These are phyloP conservation scores for Hemibagrus wyckioides DNA, from an alignment of 2,113 vertebrate species.

Conservation along the genomic window DNA sequence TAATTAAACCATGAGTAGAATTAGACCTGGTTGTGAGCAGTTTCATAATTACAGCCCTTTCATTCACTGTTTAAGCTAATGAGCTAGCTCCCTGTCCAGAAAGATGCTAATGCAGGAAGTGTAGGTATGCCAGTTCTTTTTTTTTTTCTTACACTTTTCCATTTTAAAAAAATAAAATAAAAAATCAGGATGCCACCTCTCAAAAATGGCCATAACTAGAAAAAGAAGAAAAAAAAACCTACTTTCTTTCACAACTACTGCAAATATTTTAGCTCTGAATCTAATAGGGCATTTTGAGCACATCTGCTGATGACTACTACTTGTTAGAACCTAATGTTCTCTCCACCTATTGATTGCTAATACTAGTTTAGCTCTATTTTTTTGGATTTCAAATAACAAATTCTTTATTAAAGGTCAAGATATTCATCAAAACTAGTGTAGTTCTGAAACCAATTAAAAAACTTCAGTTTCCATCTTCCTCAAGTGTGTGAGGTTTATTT, in stretches of 20 bases:
- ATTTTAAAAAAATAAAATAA: too few species aligned
- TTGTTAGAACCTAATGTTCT: neutral
- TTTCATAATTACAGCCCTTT: constrained; percentile 71
- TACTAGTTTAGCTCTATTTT: neutral
- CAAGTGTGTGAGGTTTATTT: constrained; percentile 37
- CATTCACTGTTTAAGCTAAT: constrained; percentile 70
- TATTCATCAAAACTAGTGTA: constrained; percentile 12
- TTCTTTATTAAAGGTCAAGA: constrained; percentile 19
- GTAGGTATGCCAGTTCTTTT: constrained; percentile 54
- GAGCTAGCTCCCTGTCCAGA: constrained; percentile 64
- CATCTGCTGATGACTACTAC: neutral
- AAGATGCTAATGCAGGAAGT: constrained; percentile 52
- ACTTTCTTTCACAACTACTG: neutral
- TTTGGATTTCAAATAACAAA: neutral
- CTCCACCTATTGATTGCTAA: neutral
- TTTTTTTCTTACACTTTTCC: neutral
- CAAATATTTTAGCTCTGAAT: neutral
- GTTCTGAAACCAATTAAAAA: constrained; percentile 27
- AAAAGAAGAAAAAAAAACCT: neutral
- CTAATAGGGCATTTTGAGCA: neutral
- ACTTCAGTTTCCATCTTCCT: constrained; percentile 16
- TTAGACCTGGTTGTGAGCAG: constrained; percentile 69
- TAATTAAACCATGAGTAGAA: constrained; percentile 73
- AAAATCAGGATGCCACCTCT: too few species aligned
- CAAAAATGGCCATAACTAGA: neutral